Base-by-base conservation (phyloP, 2,797 vertebrate genomes). In the Sebastes alutus region DNA sequence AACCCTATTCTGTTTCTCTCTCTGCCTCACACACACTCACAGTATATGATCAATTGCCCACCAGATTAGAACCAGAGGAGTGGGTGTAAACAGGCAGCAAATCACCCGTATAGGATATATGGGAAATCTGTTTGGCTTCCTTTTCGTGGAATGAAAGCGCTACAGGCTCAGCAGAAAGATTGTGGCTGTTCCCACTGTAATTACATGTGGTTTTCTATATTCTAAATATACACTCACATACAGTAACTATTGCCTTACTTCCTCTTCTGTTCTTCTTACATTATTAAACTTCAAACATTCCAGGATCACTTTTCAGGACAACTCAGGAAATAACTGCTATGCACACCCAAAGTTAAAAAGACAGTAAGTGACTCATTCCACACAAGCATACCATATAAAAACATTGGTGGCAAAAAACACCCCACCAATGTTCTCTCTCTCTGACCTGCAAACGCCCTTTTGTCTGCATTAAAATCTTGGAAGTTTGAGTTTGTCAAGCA, bases 191-290 rank as follows among this genome's bases (percentile, higher is more conserved):
- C 79, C 80, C 86, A 84, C 92, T 93, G 77, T 91, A 93, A 94
- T 94, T 94, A 92, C 87, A 90, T 84, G 87, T 92, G 89, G 88
- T 87, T 91, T 88, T 89, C 85, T 90, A 77, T 82, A 84, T 78
- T 89, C 92, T 92, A 94, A 91, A 93, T 91, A 92, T 93, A 92
- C 70, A 80, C 85, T 63, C 12, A 33, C 65, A 70, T 63, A 73
- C 56, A 60, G 72, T 72, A 88, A 67, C 77, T 75, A 22, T 73
- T 77, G 23, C 74, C 38, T 62, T 38, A 52, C 77, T 30, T 76
- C 73, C 64, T 77, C 33, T 42, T 49, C 80, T 63, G 38, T 78
- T 87, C 64, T 78, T 87, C 66, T 80, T 81, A 79, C 61, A 61
- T 72, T 82, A 80, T 77, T 86, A 75, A 77, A 78, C 77, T 72